Conservation (phyloP, 2,888 invertebrate species). For the Eupithecia pulchellata region DNA sequence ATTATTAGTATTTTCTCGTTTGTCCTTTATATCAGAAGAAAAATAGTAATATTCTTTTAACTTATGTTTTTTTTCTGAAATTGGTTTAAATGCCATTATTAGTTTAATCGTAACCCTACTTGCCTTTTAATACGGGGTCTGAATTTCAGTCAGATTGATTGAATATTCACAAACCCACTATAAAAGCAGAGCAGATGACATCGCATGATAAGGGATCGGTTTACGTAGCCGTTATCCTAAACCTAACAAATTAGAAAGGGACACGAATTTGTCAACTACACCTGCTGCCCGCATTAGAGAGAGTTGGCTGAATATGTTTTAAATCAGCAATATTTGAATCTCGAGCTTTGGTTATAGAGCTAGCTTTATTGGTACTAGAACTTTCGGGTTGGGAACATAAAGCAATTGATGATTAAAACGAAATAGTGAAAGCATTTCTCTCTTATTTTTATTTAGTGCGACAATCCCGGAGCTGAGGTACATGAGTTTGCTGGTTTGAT, state of each 20-base stretch:
- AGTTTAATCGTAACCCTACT: background rate
- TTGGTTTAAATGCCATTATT: background rate
- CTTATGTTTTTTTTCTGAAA: no score
- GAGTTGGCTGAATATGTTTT: constrained; percentile 34
- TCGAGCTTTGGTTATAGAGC: background rate
- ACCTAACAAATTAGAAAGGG: constrained; percentile 69
- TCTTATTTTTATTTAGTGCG: background rate
- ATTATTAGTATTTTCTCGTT: background rate
- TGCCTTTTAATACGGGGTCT: background rate
- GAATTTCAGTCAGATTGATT: constrained; percentile 17
- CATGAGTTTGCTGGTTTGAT: background rate
- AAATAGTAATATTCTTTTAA: no score
- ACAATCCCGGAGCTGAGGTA: background rate
- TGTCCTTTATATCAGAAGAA: background rate
- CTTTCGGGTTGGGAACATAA: constrained; percentile 3
- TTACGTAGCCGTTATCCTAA: constrained; percentile 51
- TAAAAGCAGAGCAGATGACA: constrained; percentile 47
- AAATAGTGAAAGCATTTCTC: background rate
- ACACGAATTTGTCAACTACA: constrained; percentile 59
- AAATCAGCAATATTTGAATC: constrained; percentile 27
- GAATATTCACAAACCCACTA: constrained; percentile 24
- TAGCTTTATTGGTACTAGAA: background rate
- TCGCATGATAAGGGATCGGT: constrained; percentile 60
- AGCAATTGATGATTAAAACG: background rate
- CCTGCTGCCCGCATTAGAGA: constrained; percentile 58